These are phyloP conservation scores for Hylomyscus alleni DNA, from an alignment of 2,797 vertebrate genomes.

Conservation along the genomic window DNA sequence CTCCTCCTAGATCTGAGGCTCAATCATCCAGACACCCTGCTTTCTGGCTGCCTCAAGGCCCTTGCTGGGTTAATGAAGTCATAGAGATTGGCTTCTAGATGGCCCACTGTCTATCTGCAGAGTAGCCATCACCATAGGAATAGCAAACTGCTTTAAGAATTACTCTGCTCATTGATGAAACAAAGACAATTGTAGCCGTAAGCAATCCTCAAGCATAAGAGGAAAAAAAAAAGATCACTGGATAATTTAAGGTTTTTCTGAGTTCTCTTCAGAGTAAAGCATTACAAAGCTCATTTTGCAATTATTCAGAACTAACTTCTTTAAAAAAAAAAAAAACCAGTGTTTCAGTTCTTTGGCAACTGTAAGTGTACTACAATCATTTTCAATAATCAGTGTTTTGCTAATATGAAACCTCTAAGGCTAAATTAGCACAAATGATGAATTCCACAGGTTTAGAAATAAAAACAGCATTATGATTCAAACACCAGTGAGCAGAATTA, in stretches of 20 bases:
- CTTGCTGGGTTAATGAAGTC: not conserved
- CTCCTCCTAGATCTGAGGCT: conserved; percentile 5
- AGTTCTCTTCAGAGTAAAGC: conserved; percentile 27
- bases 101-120: not conserved
- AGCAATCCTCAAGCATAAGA: not conserved
- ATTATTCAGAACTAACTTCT: conserved; percentile 39
- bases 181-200: not conserved
- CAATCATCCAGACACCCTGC: not conserved
- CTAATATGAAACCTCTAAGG: conserved; percentile 6
- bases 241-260: not conserved
- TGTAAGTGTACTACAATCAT: not conserved
- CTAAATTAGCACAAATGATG: conserved; percentile 33
- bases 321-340: not conserved
- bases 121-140: not conserved
- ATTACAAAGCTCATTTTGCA: not conserved
- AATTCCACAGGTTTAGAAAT: not conserved
- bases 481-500: not conserved
- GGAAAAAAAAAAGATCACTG: not conserved
- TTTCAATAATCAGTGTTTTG: conserved; percentile 40
- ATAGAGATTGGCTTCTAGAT: not conserved
- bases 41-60: not conserved
- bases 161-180: not conserved
- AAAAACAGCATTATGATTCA: conserved; percentile 13
- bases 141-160: conserved; percentile 29
- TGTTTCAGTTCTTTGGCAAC: not conserved